Evolutionary conservation across 1,140 invertebrate species (phyloP).

Genomic region (Eumaeus atala): DNA sequence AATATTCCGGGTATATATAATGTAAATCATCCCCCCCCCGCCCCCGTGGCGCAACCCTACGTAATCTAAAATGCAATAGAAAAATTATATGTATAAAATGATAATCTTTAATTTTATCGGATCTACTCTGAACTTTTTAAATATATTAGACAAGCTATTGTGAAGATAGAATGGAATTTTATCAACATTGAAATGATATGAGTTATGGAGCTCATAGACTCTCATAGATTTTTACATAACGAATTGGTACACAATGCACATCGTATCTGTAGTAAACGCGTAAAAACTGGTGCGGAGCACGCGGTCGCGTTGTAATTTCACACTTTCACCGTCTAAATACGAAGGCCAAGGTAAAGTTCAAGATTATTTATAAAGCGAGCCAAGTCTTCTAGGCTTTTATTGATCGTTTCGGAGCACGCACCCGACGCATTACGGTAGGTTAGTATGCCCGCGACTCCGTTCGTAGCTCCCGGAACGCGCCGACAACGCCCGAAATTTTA

Average conservation of each 20-base stretch:
- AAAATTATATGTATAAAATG: no score
- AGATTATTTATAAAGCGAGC: constrained; percentile 69
- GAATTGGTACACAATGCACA: not conserved
- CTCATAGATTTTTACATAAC: not conserved
- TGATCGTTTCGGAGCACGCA: constrained; percentile 65
- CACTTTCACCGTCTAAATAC: constrained; percentile 54
- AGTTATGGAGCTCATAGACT: no score
- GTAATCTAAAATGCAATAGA: no score
- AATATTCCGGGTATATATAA: no score
- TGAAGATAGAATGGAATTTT: no score
- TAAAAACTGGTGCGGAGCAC: constrained; percentile 7
- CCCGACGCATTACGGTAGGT: constrained; percentile 68
- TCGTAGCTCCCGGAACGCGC: constrained; percentile 58
- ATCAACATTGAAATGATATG: no score
- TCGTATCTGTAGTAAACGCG: not conserved
- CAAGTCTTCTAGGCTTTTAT: constrained; percentile 56
- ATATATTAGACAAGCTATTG: no score
- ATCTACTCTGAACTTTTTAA: no score
- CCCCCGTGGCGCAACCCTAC: no score
- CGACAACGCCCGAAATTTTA: constrained; percentile 67
- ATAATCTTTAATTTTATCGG: no score
- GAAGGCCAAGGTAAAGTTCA: constrained; percentile 64
- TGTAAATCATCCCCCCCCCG: no score
- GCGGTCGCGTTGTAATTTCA: constrained; percentile 36
- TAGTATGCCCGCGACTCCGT: constrained; percentile 59